Percentiles rank a stretch among this genome's conserved stretches.
These are phyloP conservation scores for Dorcus parallelipipedus DNA, from an alignment of 2,888 invertebrate species.

Conservation along the genomic window DNA sequence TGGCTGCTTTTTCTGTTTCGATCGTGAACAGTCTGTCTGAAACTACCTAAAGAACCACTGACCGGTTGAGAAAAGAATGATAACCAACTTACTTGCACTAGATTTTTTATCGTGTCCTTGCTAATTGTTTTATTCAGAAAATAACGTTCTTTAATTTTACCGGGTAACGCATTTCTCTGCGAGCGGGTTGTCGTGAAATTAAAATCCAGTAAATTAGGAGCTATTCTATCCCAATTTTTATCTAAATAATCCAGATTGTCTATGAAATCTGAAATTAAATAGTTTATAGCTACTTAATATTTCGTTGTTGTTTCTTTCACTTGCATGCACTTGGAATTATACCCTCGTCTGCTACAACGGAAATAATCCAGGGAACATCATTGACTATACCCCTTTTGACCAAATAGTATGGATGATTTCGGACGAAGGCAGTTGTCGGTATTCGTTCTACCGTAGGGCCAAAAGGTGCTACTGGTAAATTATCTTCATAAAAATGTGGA, in stretches of 20 bases:
- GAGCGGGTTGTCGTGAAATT: constrained; percentile 56
- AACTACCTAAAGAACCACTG: constrained; percentile 48
- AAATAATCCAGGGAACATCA: constrained; percentile 64
- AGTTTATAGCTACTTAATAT: constrained; percentile 22
- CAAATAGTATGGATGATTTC: constrained; percentile 58
- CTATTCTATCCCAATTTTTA: constrained; percentile 58
- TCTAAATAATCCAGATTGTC: constrained; percentile 48
- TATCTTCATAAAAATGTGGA: neutral
- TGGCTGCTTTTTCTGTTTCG: constrained; percentile 55
- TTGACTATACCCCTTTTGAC: constrained; percentile 57
- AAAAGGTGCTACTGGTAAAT: too few relatives aligned
- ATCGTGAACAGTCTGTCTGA: constrained; percentile 60
- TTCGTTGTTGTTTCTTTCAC: neutral
- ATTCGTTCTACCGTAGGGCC: too few relatives aligned
- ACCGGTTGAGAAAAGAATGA: too few relatives aligned
- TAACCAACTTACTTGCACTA: too few relatives aligned
- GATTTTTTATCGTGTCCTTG: too few relatives aligned
- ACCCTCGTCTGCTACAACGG: constrained; percentile 66
- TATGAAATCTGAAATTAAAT: constrained; percentile 33
- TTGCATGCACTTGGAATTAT: constrained; percentile 64
- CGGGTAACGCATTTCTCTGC: constrained; percentile 50
- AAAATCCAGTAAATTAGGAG: constrained; percentile 60
- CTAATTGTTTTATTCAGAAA: constrained; percentile 48
- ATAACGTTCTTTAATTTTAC: constrained; percentile 56
- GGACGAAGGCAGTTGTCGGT: constrained; percentile 51